Base-by-base conservation (phyloP, 2,888 invertebrate species). In the Odontocerum albicorne region DNA sequence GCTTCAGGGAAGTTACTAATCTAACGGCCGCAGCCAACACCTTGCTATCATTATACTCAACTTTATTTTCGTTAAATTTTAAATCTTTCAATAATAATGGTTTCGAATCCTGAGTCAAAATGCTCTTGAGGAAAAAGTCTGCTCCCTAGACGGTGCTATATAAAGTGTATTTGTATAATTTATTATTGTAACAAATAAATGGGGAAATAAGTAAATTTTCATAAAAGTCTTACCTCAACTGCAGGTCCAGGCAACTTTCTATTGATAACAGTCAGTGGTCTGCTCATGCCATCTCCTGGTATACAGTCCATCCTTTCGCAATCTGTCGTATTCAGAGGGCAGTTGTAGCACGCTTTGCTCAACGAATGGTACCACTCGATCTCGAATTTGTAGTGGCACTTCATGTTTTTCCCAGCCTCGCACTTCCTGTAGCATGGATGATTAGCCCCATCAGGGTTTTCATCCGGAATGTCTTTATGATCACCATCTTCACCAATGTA, bases 281-380 rank as follows among this genome's bases (percentile, higher is more conserved):
- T 79, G 54, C 82, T 81, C 35, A 87, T 77, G 0, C 96, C 96
- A 70, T 95, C 92, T 1, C 85, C 91, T 0, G 90, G 80, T 56
- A 95, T 83, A 68, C 96, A 96, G 67, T 95, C 89, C 0, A 83
- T 81, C 45, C 88, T 76, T 39, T 71, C 73, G 66, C 96, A 96
- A 67, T 95, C 92, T 0, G 83, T 82, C 1, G 72, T 63, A 67
- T 88, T 88, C 55, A 74, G 79, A 0, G 94, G 93, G 67, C 96
- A 95, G 64, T 87, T 74, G 66, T 82, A 91, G 65, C 95, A 95
- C 1, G 94, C 94, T 69, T 93, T 93, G 67, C 92, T 90, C 80
- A 92, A 83, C 0, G 91, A 88, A 63, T 87, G 84, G 70, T 92
- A 94, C 82, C 87, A 87, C 68, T 94, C 94, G 3, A 91, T 66